These are phyloP conservation scores for Phrynocephalus forsythii DNA, from an alignment of 2,797 vertebrate genomes.

Conservation along the genomic window DNA sequence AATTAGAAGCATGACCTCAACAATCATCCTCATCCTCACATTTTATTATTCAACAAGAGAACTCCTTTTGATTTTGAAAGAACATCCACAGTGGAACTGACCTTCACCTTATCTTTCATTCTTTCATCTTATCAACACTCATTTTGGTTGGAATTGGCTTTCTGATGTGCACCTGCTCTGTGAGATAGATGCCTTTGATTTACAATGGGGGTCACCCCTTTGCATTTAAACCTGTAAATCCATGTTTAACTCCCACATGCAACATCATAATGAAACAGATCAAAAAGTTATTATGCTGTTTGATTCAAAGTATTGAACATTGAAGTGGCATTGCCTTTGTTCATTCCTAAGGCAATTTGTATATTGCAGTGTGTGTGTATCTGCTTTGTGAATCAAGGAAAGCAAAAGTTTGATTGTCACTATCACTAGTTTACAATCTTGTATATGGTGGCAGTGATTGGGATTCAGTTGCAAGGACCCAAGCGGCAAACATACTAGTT, in stretches of 20 bases:
- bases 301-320: conserved; percentile 10
- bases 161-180: conserved; percentile 50
- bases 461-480: neutral
- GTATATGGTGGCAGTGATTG: neutral
- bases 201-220: conserved; percentile 49
- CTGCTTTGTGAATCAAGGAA: conserved; percentile 12
- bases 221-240: conserved; percentile 53
- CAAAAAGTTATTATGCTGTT: conserved; percentile 20
- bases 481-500: neutral
- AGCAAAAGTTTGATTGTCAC: neutral
- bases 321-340: conserved; percentile 20
- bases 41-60: conserved; percentile 56
- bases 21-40: conserved; percentile 46
- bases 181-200: conserved; percentile 59
- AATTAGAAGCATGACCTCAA: conserved; percentile 63
- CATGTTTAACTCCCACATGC: conserved; percentile 47
- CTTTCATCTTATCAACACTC: conserved; percentile 59
- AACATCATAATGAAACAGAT: conserved; percentile 47
- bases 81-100: conserved; percentile 58
- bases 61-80: conserved; percentile 55
- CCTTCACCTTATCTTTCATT: conserved; percentile 69
- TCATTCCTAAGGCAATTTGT: conserved; percentile 21
- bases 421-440: neutral
- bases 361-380: conserved; percentile 11
- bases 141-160: conserved; percentile 49